Evolutionary conservation across 2,113 vertebrate species (phyloP), one percentile per base, ranked within the genome.

Genomic region (Urocolius indicus): DNA sequence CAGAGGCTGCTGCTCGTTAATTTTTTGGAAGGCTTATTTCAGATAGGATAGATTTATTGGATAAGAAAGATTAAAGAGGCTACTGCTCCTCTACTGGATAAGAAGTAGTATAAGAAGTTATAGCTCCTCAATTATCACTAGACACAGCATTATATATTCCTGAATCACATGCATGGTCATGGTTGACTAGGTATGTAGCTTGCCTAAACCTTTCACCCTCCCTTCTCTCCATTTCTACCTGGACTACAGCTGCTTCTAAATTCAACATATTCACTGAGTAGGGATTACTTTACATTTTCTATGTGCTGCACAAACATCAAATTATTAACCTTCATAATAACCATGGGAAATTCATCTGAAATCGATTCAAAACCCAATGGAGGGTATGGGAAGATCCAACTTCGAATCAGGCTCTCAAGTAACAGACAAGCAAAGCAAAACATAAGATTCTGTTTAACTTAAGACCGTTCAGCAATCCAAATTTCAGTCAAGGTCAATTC

Each of bases 401-500:
- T 89, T 81, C 8, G 2, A 79, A 89, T 73, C n/a, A 87, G 84
- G 22, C 30, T 72, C 3, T 6, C 46, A 10, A 30, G 14, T 18
- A 74, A 69, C 13, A 32, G 66, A 5, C 2, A 61, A 83, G 43
- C 7, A 85, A 48, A 91, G 41, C 18, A 76, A 88, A 94, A 73
- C 13, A 20, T 52, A 69, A 59, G 75, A 91, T 58, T 73, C 62
- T 85, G 24, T 82, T 95, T 94, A 89, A 78, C 32, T 75, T 36
- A 65, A 85, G 59, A 76, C 45, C 43, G 51, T 38, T 66, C 5
- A 83, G 58, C 34, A 93, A 76, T n/a, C 29, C 43, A 89, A 93
- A 67, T 30, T 69, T 85, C 74, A 93, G 41, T 41, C 58, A 93
- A 90, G 71, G 82, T 95, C 82, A 88, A 55, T 58, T 76, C 74